Evolutionary conservation across 2,113 vertebrate species (phyloP).

Genomic region (Tychaedon coryphoeus): DNA sequence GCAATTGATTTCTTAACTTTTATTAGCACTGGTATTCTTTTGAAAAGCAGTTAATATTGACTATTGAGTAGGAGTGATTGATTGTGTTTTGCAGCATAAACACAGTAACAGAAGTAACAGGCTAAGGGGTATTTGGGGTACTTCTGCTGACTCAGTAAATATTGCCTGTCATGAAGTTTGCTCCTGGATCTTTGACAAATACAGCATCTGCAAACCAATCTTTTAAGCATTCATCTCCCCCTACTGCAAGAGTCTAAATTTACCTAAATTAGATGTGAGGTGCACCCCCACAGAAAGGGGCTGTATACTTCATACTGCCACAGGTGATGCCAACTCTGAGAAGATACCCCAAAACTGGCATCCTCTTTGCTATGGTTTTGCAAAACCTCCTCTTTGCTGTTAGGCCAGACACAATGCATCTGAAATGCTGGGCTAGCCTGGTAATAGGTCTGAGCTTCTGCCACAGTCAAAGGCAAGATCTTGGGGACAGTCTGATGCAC

Average conservation of each 20-base stretch:
- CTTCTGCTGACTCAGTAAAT: background rate
- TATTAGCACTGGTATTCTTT: background rate
- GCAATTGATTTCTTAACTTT: background rate
- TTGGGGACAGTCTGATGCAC: background rate
- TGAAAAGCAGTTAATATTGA: background rate
- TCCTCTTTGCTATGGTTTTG: background rate
- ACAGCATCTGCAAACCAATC: background rate
- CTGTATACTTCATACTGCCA: background rate
- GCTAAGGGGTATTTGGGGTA: background rate
- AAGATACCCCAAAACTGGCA: background rate
- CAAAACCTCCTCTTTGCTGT: background rate
- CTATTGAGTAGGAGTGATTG: background rate
- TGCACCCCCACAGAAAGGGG: background rate
- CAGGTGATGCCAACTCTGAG: rapidly evolving
- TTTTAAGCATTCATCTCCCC: background rate
- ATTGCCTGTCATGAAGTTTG: background rate
- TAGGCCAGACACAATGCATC: background rate
- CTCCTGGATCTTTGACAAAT: background rate
- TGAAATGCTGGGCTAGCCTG: background rate
- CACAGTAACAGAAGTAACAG: background rate
- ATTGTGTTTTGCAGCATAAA: background rate
- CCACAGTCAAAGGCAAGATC: background rate
- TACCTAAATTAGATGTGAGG: background rate
- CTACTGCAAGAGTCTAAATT: background rate
- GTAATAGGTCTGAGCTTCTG: background rate